These are phyloP conservation scores for Sialia sialis DNA, from an alignment of 2,113 vertebrate species.

Conservation along the genomic window DNA sequence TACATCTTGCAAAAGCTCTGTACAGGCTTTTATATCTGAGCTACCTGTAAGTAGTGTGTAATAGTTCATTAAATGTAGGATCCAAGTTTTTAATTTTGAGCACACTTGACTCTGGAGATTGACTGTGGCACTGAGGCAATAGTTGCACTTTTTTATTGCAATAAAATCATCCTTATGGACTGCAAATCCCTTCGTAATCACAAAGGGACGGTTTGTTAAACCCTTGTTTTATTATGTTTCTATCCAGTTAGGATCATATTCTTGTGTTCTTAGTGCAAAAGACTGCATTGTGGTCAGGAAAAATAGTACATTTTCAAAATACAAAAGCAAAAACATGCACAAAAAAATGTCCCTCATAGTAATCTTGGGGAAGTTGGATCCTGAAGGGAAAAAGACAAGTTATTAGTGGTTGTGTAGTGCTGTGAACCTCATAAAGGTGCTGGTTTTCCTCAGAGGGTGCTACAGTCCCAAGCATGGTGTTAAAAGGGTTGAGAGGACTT, in stretches of 20 bases:
- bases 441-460: background rate
- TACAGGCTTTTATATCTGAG: background rate
- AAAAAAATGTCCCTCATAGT: background rate
- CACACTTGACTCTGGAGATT: background rate
- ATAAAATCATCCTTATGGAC: background rate
- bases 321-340: background rate
- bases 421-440: background rate
- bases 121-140: background rate
- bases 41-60: background rate
- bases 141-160: background rate
- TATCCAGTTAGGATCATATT: background rate
- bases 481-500: background rate
- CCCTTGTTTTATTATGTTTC: background rate
- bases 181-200: background rate
- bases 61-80: background rate
- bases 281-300: background rate
- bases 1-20: background rate
- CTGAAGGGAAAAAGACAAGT: background rate
- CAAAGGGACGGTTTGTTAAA: background rate
- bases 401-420: background rate
- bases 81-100: background rate
- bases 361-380: background rate
- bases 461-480: background rate
- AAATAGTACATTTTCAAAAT: background rate
- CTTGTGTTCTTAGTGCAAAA: background rate